Conservation (phyloP, 2,797 vertebrate genomes). For the Hipposideros larvatus region DNA sequence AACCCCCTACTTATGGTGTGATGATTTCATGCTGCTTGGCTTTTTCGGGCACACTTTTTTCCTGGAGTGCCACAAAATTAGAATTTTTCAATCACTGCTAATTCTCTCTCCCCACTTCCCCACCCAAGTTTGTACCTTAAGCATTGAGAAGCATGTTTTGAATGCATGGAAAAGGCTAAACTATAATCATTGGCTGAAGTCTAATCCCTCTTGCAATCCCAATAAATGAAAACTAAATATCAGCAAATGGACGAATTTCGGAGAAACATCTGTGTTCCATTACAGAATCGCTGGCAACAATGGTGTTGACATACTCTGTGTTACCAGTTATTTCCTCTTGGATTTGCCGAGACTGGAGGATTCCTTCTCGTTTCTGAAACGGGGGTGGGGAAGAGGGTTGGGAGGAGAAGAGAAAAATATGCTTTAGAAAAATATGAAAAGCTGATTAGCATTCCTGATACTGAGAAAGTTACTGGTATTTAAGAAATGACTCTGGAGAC, state of each 20-base stretch:
- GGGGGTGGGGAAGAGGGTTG: slow-evolving; percentile 64
- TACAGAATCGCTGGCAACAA: slow-evolving; percentile 86
- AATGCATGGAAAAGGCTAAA: slow-evolving; percentile 86
- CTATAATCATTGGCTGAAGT: slow-evolving; percentile 85
- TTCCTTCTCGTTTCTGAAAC: slow-evolving; percentile 97
- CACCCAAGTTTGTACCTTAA: slow-evolving; percentile 79
- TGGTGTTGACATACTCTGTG: slow-evolving; percentile 95
- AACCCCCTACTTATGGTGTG: slow-evolving; percentile 67
- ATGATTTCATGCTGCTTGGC: slow-evolving; percentile 80
- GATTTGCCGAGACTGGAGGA: slow-evolving; percentile 98
- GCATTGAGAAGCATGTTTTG: slow-evolving; percentile 85
- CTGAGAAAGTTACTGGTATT: slow-evolving; percentile 70
- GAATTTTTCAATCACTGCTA: slow-evolving; percentile 82
- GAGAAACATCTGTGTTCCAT: slow-evolving; percentile 89
- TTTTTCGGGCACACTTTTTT: slow-evolving; percentile 73
- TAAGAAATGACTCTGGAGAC: slow-evolving; percentile 50
- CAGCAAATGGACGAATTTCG: slow-evolving; percentile 88
- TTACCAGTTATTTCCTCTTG: slow-evolving; percentile 99
- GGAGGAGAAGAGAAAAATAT: slow-evolving; percentile 69
- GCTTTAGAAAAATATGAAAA: slow-evolving; percentile 74
- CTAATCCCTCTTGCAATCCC: slow-evolving; percentile 86
- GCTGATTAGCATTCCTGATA: slow-evolving; percentile 68
- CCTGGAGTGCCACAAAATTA: slow-evolving; percentile 84
- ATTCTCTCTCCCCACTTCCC: slow-evolving; percentile 77
- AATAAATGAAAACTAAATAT: slow-evolving; percentile 88